phyloP scores from a whole-genome alignment of 2,797 vertebrate species.

The Psittacula derbiana region DNA sequence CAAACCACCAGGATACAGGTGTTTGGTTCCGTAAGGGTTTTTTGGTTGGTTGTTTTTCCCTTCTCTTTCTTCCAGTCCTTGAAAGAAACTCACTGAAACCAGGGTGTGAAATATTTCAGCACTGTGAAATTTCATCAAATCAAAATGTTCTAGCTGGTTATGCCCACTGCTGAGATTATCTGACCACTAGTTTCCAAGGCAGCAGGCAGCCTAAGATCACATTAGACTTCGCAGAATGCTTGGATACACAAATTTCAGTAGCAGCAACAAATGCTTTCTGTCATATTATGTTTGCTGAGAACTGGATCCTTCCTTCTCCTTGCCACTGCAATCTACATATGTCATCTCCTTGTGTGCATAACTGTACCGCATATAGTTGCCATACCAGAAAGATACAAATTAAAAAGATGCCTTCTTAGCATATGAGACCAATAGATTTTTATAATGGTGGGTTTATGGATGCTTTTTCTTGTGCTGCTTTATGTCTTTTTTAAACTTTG shows the following conservation, averaged over 20 bases:
- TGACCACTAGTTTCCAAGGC: slow-evolving; percentile 65
- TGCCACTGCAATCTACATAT: neutral
- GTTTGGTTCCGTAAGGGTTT: neutral
- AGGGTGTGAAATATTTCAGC: slow-evolving; percentile 31
- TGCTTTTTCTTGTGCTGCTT: neutral
- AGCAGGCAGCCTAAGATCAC: slow-evolving; percentile 28
- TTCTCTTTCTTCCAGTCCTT: neutral
- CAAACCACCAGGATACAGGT: neutral
- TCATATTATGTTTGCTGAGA: slow-evolving; percentile 15
- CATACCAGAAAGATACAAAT: neutral
- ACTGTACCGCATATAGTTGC: neutral
- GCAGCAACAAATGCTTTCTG: slow-evolving; percentile 30
- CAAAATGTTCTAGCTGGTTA: slow-evolving; percentile 54
- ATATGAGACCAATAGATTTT: neutral
- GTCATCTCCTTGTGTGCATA: neutral
- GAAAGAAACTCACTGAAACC: slow-evolving; percentile 1
- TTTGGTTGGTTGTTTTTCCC: neutral
- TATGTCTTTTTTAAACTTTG: neutral
- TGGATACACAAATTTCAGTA: slow-evolving; percentile 34
- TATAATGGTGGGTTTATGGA: neutral
- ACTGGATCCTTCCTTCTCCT: neutral
- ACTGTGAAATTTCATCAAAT: slow-evolving; percentile 55
- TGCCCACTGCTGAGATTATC: slow-evolving; percentile 28
- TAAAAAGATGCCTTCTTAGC: neutral
- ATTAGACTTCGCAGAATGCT: slow-evolving; percentile 26